Evolutionary conservation across 2,113 vertebrate species (phyloP).

Genomic region (Ia io): DNA sequence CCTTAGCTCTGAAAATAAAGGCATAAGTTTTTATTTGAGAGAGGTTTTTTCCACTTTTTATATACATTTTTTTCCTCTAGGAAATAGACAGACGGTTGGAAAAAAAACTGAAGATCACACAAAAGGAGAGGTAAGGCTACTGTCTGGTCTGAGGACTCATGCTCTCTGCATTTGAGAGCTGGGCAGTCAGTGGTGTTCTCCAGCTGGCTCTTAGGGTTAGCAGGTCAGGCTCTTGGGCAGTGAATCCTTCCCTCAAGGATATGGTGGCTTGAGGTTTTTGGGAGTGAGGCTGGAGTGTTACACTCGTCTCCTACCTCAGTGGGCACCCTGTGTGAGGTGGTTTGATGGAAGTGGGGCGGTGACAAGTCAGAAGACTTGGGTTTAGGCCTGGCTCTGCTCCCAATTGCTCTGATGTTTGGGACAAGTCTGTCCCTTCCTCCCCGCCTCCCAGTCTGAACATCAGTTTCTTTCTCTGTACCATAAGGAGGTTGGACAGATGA

Average conservation of each 20-base stretch:
- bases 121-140: constrained; percentile 92
- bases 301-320: not conserved
- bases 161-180: constrained; percentile 32
- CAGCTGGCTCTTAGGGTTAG: constrained; percentile 27
- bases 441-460: not conserved
- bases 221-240: constrained; percentile 42
- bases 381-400: not conserved
- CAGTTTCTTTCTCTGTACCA: not conserved
- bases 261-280: not conserved
- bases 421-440: not conserved
- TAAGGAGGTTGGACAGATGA: not conserved
- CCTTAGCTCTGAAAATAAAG: constrained; percentile 61
- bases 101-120: constrained; percentile 95
- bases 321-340: not conserved
- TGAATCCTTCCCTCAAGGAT: not conserved
- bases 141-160: not conserved
- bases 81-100: constrained; percentile 98
- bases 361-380: not conserved
- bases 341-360: not conserved
- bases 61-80: constrained; percentile 82
- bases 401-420: not conserved
- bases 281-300: not conserved
- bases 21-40: constrained; percentile 70
- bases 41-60: constrained; percentile 75
- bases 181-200: constrained; percentile 37